phyloP scores from a whole-genome alignment of 2,113 vertebrate genomes.

The Anolis sagrei region DNA sequence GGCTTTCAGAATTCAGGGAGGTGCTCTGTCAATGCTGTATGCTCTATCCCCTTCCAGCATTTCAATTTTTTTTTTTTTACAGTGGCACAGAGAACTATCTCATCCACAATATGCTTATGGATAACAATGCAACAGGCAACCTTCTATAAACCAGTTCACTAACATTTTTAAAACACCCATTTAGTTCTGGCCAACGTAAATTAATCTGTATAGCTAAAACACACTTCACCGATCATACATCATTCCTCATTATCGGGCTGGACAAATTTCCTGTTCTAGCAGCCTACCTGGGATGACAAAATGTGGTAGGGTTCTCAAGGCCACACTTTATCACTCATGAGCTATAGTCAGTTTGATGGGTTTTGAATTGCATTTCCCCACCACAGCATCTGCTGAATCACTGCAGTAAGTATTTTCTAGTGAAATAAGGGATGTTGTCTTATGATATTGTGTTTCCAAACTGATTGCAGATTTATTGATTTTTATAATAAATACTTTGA shows the following conservation, averaged over 20 bases:
- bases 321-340: background rate
- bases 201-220: background rate
- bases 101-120: background rate
- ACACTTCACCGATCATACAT: background rate
- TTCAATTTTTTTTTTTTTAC: background rate
- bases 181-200: background rate
- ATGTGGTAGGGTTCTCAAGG: background rate
- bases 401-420: background rate
- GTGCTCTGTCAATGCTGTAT: background rate
- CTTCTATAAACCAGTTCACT: background rate
- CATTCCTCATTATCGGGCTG: background rate
- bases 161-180: background rate
- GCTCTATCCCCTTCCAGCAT: background rate
- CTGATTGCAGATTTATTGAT: background rate
- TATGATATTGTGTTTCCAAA: background rate
- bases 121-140: background rate
- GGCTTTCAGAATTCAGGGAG: background rate
- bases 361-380: background rate
- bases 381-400: conserved; percentile 7
- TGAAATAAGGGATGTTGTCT: background rate
- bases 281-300: background rate
- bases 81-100: background rate
- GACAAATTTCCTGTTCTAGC: background rate
- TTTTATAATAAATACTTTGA: conserved; percentile 40
- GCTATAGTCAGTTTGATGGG: no score